Evolutionary conservation across 1,140 invertebrate species (phyloP).

Genomic region (Hirudo medicinalis): DNA sequence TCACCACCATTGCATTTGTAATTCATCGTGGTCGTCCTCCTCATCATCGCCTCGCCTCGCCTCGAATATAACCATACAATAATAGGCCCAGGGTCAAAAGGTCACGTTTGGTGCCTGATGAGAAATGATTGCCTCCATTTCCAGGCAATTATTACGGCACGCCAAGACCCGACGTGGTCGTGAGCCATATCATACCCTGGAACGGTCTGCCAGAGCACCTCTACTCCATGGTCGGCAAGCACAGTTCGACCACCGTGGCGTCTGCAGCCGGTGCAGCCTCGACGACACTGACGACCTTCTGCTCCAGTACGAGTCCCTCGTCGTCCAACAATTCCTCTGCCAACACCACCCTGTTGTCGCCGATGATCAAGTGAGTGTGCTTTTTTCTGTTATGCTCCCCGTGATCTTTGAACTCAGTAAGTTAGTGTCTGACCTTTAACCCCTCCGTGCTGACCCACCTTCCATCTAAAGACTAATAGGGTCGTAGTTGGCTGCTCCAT

Average conservation of each 20-base stretch:
- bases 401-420: background rate
- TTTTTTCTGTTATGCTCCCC: too few species aligned
- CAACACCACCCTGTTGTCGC: background rate
- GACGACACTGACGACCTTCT: background rate
- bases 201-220: background rate
- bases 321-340: background rate
- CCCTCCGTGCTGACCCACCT: too few species aligned
- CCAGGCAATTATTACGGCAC: slow-evolving; percentile 10
- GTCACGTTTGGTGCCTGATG: too few species aligned
- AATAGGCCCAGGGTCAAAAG: too few species aligned
- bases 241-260: background rate
- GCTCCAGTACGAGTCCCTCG: background rate
- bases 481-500: too few species aligned
- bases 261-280: background rate
- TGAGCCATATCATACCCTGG: background rate
- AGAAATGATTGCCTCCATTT: too few species aligned
- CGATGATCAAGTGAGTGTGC: background rate
- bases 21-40: too few species aligned
- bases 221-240: background rate
- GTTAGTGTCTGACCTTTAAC: background rate
- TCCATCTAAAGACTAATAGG: too few species aligned
- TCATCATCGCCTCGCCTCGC: too few species aligned
- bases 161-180: background rate
- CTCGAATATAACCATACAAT: too few species aligned
- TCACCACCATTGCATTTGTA: too few species aligned